Conservation (phyloP, 1,140 invertebrate genomes). For the Pseudomyrmex dendroicus region DNA sequence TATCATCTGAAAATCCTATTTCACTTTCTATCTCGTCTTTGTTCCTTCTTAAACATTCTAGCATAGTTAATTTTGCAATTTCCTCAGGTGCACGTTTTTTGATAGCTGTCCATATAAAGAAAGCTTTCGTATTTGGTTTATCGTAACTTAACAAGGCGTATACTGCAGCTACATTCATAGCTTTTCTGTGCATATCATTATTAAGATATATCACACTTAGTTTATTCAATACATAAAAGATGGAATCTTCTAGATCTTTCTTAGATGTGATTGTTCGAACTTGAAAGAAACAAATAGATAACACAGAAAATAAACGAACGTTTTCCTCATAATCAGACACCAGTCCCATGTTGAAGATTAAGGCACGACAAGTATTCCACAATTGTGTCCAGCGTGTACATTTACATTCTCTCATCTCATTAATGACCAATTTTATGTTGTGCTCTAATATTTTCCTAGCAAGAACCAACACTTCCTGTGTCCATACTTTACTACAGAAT, state of each 20-base stretch:
- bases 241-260: constrained; percentile 60
- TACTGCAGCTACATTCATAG: constrained; percentile 75
- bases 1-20: constrained; percentile 73
- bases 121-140: constrained; percentile 72
- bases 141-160: constrained; percentile 74
- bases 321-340: constrained; percentile 68
- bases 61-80: constrained; percentile 72
- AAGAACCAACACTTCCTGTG: constrained; percentile 47
- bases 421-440: constrained; percentile 45
- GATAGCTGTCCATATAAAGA: constrained; percentile 75
- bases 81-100: constrained; percentile 70
- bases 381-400: constrained; percentile 70
- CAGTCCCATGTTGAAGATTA: constrained; percentile 73
- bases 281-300: constrained; percentile 63
- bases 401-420: constrained; percentile 59
- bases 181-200: constrained; percentile 72
- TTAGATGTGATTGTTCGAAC: constrained; percentile 53
- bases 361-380: constrained; percentile 65
- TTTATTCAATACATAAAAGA: constrained; percentile 64
- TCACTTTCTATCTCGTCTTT: constrained; percentile 59
- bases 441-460: constrained; percentile 61
- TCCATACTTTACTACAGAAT: constrained; percentile 32
- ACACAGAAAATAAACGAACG: constrained; percentile 61
- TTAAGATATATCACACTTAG: constrained; percentile 71
- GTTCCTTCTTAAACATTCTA: constrained; percentile 74